Evolutionary conservation across 2,797 vertebrate species (phyloP).

Genomic region (Sylvia borin): DNA sequence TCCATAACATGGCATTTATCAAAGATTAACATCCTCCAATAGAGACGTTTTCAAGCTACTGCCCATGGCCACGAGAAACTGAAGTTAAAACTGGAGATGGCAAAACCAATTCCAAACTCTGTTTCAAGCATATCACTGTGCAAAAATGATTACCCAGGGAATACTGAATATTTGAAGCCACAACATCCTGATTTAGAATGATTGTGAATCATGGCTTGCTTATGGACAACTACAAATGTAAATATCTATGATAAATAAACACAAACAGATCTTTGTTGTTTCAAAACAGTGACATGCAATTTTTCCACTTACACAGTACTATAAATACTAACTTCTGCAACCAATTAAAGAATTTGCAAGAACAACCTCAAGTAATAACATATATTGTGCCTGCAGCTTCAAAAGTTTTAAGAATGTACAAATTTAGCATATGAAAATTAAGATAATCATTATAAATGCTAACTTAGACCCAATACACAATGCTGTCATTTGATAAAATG

Average conservation of each 20-base stretch:
- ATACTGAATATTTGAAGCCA: neutral
- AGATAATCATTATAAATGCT: neutral
- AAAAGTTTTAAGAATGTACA: neutral
- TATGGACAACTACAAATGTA: neutral
- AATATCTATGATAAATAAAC: neutral
- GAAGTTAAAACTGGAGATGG: neutral
- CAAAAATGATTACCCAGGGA: neutral
- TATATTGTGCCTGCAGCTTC: neutral
- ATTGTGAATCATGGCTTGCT: neutral
- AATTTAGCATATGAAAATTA: neutral
- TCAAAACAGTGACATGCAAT: neutral
- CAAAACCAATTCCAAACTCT: neutral
- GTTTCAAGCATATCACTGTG: neutral
- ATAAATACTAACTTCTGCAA: conserved; percentile 20
- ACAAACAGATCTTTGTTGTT: neutral
- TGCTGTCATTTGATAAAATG: neutral
- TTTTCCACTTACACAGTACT: conserved; percentile 9
- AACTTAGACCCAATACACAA: neutral
- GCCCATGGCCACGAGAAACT: neutral
- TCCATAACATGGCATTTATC: neutral
- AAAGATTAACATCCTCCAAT: neutral
- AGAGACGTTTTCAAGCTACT: neutral
- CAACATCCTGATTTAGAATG: neutral
- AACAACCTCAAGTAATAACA: neutral
- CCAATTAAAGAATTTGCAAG: neutral